A percentile compares a stretch with the other conserved stretches of the same genome.
Conservation (phyloP, 2,113 vertebrate genomes). For the Megaceryle torquata region DNA sequence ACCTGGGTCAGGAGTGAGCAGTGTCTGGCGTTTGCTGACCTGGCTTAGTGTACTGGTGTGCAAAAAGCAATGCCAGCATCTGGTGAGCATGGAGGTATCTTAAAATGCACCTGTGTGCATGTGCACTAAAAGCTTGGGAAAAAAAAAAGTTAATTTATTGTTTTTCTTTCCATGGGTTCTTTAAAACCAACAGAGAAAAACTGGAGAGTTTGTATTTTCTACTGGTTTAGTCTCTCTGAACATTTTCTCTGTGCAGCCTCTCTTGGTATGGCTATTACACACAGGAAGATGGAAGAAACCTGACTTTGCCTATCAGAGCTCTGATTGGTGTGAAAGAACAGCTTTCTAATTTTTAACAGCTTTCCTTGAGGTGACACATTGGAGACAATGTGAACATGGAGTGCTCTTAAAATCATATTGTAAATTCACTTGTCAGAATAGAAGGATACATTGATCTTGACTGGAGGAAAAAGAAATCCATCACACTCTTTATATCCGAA, state of each 20-base stretch:
- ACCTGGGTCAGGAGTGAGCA: background rate
- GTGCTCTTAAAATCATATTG: background rate
- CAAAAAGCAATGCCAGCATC: background rate
- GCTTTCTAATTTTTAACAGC: background rate
- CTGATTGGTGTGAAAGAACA: background rate
- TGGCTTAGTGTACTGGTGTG: background rate
- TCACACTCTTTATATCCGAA: background rate
- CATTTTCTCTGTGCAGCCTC: background rate
- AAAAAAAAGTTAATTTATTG: background rate
- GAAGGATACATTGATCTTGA: background rate
- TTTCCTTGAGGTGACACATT: background rate
- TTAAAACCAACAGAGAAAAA: background rate
- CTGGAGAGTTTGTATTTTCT: background rate
- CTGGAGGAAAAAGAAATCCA: background rate
- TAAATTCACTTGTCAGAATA: background rate
- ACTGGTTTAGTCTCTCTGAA: background rate
- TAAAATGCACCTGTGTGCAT: background rate
- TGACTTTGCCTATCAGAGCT: background rate
- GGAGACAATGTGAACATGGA: background rate
- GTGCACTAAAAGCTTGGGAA: background rate
- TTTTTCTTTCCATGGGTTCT: background rate
- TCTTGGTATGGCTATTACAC: background rate
- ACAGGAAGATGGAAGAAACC: background rate
- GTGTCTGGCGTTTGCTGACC: background rate
- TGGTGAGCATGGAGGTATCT: background rate